Base-by-base conservation (phyloP, 2,888 invertebrate species). In the Eudasyphora cyanicolor region DNA sequence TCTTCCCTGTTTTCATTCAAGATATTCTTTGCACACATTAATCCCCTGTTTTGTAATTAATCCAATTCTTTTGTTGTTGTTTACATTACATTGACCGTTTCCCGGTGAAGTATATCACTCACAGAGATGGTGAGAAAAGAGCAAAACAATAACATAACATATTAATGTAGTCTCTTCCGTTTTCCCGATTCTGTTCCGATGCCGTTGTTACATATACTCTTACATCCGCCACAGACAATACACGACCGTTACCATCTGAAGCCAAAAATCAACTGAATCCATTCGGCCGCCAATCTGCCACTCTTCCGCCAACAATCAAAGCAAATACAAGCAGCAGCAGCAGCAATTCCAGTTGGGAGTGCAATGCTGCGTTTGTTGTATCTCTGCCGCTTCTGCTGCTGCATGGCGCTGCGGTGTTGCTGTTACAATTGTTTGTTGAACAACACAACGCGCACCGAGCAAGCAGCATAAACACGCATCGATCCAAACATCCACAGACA, bases 271-370 rank as follows among this genome's bases (percentile, higher is more conserved):
- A 69, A 84, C 84, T 84, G 78, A 84, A 81, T 81, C 84, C 76
- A 76, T 80, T 76, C 76, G 73, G 79, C n/a, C n/a, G n/a, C n/a
- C n/a, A n/a, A n/a, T n/a, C n/a, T n/a, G n/a, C 79, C 81, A 84
- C 77, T 54, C 42, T 57, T 35, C 17, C 21, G 54, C 24, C 42
- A 57, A 54, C 45, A 42, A 51, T 35, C 54, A 32, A 12, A 24
- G 74, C 80, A 74, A 79, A 79, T 79, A 76, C 76, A 75, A 76
- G 42, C 81, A 84, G 60, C 81, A 81, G 78, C 84, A 81, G 81
- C 81, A 76, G 42, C 81, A 84, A 67, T 84, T 84, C 81, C 84
- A 81, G 81, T 84, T 84, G 84, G 79, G 81, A 84, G 81, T 78
- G 81, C 81, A 81, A 81, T 77, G 78, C 57, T 2, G 8, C 10